A percentile compares a stretch with the other conserved stretches of the same genome.
Conservation (phyloP, 2,113 vertebrate species). For the Octodon degus region DNA sequence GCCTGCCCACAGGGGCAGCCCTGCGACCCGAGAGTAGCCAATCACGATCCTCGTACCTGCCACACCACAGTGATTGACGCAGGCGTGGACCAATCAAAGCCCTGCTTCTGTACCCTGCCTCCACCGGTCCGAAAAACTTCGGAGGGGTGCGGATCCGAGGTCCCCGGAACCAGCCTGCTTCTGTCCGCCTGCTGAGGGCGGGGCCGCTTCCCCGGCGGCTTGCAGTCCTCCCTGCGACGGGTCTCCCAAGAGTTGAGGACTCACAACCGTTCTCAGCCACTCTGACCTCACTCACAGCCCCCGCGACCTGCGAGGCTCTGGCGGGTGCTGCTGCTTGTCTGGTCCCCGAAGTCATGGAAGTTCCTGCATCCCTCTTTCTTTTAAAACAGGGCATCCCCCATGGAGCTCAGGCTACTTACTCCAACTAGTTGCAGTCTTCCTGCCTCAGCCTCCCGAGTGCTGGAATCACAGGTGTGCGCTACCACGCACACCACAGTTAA, state of each 20-base stretch:
- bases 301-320: background rate
- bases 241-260: background rate
- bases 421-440: background rate
- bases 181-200: background rate
- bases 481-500: background rate
- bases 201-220: background rate
- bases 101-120: background rate
- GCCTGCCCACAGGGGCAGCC: background rate
- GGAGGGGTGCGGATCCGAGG: too few species aligned
- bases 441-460: background rate
- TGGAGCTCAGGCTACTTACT: background rate
- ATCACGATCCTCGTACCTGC: too few species aligned
- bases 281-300: background rate
- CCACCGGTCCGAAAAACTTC: background rate
- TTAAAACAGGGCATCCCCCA: background rate
- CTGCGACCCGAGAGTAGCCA: background rate
- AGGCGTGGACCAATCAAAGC: background rate
- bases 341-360: background rate
- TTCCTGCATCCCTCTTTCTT: background rate
- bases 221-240: too few species aligned
- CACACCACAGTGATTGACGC: background rate
- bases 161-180: too few species aligned
- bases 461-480: background rate
- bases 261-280: background rate
- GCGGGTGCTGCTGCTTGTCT: background rate